Evolutionary conservation across 2,888 invertebrate species (phyloP), one percentile per base, ranked within the genome.

Genomic region (Thyatira batis): DNA sequence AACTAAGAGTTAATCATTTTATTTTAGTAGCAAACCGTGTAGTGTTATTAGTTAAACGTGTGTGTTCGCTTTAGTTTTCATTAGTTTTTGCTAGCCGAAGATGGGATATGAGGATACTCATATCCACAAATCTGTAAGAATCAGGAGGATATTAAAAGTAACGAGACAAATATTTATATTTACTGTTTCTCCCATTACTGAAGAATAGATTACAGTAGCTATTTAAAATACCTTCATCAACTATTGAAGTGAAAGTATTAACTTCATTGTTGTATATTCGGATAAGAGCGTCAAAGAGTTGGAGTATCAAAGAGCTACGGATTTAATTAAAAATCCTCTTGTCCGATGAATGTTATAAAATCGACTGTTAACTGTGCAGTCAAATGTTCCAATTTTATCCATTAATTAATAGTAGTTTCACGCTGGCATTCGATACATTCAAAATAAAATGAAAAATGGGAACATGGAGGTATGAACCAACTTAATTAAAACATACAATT

Each of bases 141-240:
- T n/a, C n/a, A n/a, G n/a, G n/a, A n/a, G n/a, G n/a, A n/a, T n/a
- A n/a, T n/a, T n/a, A n/a, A n/a, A n/a, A n/a, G n/a, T n/a, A n/a
- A n/a, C n/a, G n/a, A n/a, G n/a, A n/a, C n/a, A n/a, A n/a, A n/a
- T n/a, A n/a, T n/a, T n/a, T n/a, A n/a, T n/a, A n/a, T n/a, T n/a
- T n/a, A n/a, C n/a, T n/a, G n/a, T n/a, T n/a, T n/a, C n/a, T n/a
- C n/a, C n/a, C n/a, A n/a, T n/a, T n/a, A n/a, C n/a, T n/a, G n/a
- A n/a, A n/a, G n/a, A n/a, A n/a, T n/a, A n/a, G n/a, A n/a, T n/a
- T n/a, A n/a, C n/a, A n/a, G n/a, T n/a, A n/a, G n/a, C n/a, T 49
- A 52, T 51, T 45, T 51, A 48, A 51, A 57, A 51, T 60, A 52
- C 28, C 33, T n/a, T n/a, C 8, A 39, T 25, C 33, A 58, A 51